Conservation (phyloP, 1,140 invertebrate genomes). For the Drosophila busckii region DNA sequence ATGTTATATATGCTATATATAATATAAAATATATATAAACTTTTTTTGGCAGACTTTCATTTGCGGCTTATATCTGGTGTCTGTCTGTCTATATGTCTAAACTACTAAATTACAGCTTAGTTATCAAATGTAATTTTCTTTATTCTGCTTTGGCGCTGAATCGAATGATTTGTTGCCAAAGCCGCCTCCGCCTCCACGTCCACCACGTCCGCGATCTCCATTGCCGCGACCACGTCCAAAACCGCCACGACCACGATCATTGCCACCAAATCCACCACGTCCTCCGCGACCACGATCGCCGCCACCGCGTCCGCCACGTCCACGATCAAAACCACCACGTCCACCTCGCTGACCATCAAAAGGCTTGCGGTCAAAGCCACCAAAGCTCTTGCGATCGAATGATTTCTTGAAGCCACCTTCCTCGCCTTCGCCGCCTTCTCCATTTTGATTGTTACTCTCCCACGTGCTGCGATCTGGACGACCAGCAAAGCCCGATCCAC, state of each 20-base stretch:
- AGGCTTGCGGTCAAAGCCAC: constrained; percentile 79
- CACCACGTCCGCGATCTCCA: constrained; percentile 62
- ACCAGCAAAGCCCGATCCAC: constrained; percentile 66
- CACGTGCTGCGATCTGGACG: constrained; percentile 59
- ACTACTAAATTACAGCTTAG: constrained; percentile 67
- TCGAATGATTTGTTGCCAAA: constrained; percentile 78
- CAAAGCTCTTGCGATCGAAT: constrained; percentile 78
- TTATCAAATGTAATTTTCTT: constrained; percentile 93
- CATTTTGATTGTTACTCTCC: constrained; percentile 64
- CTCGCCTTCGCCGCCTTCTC: constrained; percentile 78
- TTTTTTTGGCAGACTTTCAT: not conserved
- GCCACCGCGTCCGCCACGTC: constrained; percentile 74
- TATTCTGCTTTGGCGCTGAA: constrained; percentile 82
- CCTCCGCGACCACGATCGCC: constrained; percentile 79
- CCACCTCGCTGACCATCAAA: constrained; percentile 77
- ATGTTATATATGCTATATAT: too few species aligned
- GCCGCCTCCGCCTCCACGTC: constrained; percentile 72
- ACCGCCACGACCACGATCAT: constrained; percentile 63
- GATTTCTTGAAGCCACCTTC: constrained; percentile 60
- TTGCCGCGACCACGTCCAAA: constrained; percentile 62
- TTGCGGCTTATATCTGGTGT: not conserved
- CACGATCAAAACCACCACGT: constrained; percentile 71
- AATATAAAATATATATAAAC: not conserved
- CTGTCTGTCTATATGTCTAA: not conserved
- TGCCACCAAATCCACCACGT: constrained; percentile 68